A percentile compares a stretch with the other conserved stretches of the same genome.
phyloP scores from a whole-genome alignment of 2,888 invertebrate species.

The Sturmia bella region DNA sequence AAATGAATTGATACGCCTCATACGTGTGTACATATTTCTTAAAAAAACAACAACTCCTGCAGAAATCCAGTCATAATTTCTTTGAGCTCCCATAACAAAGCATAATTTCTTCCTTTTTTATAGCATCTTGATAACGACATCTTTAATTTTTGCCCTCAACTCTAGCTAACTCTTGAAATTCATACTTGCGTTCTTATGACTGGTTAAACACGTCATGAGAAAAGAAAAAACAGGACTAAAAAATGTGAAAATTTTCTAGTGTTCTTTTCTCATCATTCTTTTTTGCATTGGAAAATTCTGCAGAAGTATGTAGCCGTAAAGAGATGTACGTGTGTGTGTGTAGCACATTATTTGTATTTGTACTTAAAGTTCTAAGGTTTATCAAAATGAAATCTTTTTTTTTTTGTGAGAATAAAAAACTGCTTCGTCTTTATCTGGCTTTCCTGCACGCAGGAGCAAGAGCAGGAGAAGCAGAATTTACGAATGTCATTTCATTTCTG shows the following conservation, averaged over 20 bases:
- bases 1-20: constrained; percentile 72
- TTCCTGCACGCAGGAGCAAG: neutral
- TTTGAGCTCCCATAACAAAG: neutral
- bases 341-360: constrained; percentile 8
- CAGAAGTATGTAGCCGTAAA: neutral
- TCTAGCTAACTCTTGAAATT: neutral
- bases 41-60: neutral
- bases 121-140: constrained; percentile 16
- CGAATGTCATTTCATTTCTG: constrained; percentile 26
- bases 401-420: neutral
- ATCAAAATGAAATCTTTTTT: constrained; percentile 6
- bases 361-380: neutral
- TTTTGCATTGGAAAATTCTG: neutral
- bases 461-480: constrained; percentile 1
- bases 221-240: constrained; percentile 23
- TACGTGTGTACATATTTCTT: neutral
- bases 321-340: neutral
- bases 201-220: neutral
- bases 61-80: neutral
- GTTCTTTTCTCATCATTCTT: neutral
- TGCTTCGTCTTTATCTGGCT: neutral
- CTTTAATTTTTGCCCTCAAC: neutral
- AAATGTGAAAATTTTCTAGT: constrained; percentile 28
- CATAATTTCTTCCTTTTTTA: neutral
- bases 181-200: constrained; percentile 1